Evolutionary conservation across 1,140 invertebrate species (phyloP).

Genomic region (Lucilia cuprina): DNA sequence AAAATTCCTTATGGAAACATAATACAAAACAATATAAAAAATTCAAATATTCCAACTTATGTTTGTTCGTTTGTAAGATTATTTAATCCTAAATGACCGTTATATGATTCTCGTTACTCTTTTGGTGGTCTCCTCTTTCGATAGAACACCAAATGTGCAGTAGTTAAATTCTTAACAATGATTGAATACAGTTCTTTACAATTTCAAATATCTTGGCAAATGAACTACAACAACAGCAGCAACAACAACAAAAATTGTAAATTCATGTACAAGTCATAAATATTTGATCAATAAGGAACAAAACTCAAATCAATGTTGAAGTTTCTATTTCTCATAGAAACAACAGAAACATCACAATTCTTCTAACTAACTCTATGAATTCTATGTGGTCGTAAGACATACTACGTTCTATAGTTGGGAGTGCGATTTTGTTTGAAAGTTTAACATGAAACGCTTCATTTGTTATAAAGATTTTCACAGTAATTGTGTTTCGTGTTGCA

Average conservation of each 20-base stretch:
- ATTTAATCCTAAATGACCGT: too few species aligned
- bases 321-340: background rate
- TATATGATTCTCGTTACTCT: background rate
- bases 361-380: background rate
- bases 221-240: background rate
- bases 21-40: too few species aligned
- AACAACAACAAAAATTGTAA: background rate
- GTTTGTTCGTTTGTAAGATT: too few species aligned
- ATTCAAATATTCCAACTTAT: too few species aligned
- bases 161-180: background rate
- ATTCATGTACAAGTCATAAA: slow-evolving; percentile 8
- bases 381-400: too few species aligned
- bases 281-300: background rate
- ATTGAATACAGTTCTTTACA: background rate
- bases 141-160: background rate
- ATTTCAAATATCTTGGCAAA: background rate
- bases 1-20: too few species aligned
- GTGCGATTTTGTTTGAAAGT: slow-evolving; percentile 2
- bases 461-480: background rate
- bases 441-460: slow-evolving; percentile 2
- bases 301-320: background rate
- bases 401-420: background rate
- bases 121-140: background rate
- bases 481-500: slow-evolving; percentile 13
- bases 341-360: background rate